Evolutionary conservation across 1,140 invertebrate genomes (phyloP), one percentile per base, ranked within the genome.

Genomic region (Drosophila ohnishii): DNA sequence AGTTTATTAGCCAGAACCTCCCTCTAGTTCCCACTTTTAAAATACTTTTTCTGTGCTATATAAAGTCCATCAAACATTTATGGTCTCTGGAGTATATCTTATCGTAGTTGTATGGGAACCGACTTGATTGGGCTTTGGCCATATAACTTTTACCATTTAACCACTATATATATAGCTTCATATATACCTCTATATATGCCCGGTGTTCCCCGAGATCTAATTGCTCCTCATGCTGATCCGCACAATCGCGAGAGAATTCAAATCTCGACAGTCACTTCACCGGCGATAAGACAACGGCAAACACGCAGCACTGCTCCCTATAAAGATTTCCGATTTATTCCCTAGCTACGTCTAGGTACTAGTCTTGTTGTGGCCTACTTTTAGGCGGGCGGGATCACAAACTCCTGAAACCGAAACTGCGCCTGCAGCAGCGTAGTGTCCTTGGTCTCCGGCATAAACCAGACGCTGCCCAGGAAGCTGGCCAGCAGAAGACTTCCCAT

Each of bases 371-470:
- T 13, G 14, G 55, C 47, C 66, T 59, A 73, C 67, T 81, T 80
- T 50, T 47, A 65, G 50, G 72, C 60, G 40, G 51, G 42, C 5
- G 37, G 44, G 16, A 72, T 73, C 16, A 79, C 60, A 22, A 83
- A 78, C 71, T 77, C 64, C 66, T 75, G 78, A 65, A 90, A 90
- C 47, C 79, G 89, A 10, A 60, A 48, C 48, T 87, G 83, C 22
- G 90, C 90, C 45, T 90, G 74, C 2, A 73, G 78, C 7, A 90
- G 59, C 0, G 90, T 84, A 22, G 63, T 55, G 44, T 69, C 58
- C 37, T 85, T 90, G 0, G 90, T 90, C 63, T 90, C 90, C 3
- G 90, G 90, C 62, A 90, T 53, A 14, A 62, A 80, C 69, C 81
- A 78, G 11, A 87, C 58, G 25, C 82, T 75, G 9, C 75, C 42